Evolutionary conservation across 1,140 invertebrate genomes (phyloP).

Genomic region (Drosophila eugracilis): DNA sequence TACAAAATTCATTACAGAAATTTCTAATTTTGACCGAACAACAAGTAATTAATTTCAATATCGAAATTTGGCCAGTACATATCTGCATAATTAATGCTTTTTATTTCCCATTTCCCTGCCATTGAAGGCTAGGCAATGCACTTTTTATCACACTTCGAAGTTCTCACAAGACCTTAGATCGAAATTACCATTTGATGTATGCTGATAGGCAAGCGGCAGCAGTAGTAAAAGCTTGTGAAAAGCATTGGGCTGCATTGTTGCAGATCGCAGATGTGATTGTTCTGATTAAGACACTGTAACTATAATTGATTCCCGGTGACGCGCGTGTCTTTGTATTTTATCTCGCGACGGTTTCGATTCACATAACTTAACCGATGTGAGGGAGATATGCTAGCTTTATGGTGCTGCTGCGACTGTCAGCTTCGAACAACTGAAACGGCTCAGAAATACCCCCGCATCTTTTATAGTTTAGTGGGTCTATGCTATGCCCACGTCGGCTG

Average conservation of each 20-base stretch:
- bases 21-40: not conserved
- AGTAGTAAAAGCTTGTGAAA: constrained; percentile 66
- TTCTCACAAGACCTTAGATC: constrained; percentile 13
- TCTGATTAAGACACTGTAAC: constrained; percentile 21
- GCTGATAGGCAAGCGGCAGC: constrained; percentile 63
- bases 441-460: constrained; percentile 40
- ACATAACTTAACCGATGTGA: constrained; percentile 35
- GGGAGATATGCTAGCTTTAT: constrained; percentile 32
- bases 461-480: constrained; percentile 53
- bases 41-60: too few relatives aligned
- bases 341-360: constrained; percentile 19
- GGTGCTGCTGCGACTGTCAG: constrained; percentile 37
- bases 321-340: constrained; percentile 16
- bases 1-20: too few relatives aligned
- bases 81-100: not conserved
- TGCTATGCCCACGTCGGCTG: not conserved
- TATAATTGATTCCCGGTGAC: constrained; percentile 25
- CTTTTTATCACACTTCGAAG: constrained; percentile 10
- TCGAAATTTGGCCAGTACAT: too few relatives aligned
- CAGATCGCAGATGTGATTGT: constrained; percentile 38
- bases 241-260: constrained; percentile 45
- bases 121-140: constrained; percentile 3
- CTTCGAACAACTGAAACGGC: constrained; percentile 54
- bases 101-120: not conserved
- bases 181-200: constrained; percentile 53